Conservation (phyloP, 2,888 invertebrate genomes). For the Anoncus sp. region DNA sequence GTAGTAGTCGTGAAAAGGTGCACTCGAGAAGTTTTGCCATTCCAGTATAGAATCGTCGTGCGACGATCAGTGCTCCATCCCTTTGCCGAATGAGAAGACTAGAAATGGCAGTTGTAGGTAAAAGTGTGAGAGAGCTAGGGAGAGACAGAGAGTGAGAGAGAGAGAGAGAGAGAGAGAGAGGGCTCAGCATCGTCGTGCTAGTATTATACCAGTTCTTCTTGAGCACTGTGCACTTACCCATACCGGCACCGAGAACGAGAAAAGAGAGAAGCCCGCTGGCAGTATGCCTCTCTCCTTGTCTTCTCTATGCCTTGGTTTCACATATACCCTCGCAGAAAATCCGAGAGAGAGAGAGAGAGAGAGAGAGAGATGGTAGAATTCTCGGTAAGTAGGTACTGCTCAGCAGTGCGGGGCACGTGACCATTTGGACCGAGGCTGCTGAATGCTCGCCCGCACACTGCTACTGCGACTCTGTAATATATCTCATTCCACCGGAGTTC, state of each 20-base stretch:
- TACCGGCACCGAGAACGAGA: conserved; percentile 58
- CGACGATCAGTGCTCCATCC: conserved; percentile 41
- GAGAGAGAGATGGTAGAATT: conserved; percentile 33
- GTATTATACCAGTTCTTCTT: conserved; percentile 55
- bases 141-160: conserved; percentile 16
- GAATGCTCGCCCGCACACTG: conserved; percentile 44
- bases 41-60: conserved; percentile 51
- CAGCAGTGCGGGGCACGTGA: conserved; percentile 55
- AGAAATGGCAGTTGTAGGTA: conserved; percentile 4
- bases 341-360: conserved; percentile 11
- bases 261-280: conserved; percentile 29
- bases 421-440: conserved; percentile 52
- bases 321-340: conserved; percentile 9
- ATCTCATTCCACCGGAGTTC: conserved; percentile 24
- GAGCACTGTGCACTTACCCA: conserved; percentile 66
- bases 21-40: conserved; percentile 65
- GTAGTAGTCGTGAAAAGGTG: conserved; percentile 50
- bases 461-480: conserved; percentile 5
- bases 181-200: conserved; percentile 30
- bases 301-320: conserved; percentile 18
- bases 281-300: conserved; percentile 55
- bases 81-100: conserved; percentile 23
- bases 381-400: conserved; percentile 42
- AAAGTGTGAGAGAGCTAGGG: conserved; percentile 3
- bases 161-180: conserved; percentile 9